These are phyloP conservation scores for Sterrhoptilus dennistouni DNA, from an alignment of 2,113 vertebrate species.

Conservation along the genomic window DNA sequence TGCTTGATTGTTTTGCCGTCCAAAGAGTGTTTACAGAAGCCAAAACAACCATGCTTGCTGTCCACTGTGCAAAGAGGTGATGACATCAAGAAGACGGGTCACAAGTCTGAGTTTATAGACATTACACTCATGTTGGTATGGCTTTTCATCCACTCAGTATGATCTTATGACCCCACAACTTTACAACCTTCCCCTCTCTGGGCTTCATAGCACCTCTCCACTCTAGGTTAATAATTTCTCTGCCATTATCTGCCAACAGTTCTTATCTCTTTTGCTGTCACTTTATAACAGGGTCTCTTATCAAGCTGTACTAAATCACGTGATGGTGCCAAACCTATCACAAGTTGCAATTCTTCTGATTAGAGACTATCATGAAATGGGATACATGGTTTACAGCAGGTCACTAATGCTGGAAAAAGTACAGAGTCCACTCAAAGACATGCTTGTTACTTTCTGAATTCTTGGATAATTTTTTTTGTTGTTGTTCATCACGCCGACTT, in stretches of 20 bases:
- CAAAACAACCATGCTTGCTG: conserved; percentile 43
- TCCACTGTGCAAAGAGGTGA: conserved; percentile 63
- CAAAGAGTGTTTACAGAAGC: conserved; percentile 73
- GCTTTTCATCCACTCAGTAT: conserved; percentile 64
- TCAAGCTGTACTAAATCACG: conserved; percentile 72
- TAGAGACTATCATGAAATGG: conserved; percentile 77
- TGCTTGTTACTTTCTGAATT: conserved; percentile 75
- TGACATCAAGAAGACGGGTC: conserved; percentile 69
- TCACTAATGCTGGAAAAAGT: conserved; percentile 77
- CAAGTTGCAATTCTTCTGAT: conserved; percentile 75
- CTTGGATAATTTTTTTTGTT: conserved; percentile 66
- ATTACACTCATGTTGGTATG: conserved; percentile 65
- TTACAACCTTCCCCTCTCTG: conserved; percentile 76
- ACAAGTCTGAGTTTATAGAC: conserved; percentile 72
- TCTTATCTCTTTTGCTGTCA: conserved; percentile 94
- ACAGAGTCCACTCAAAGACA: conserved; percentile 77
- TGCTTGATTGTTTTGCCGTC: conserved; percentile 71
- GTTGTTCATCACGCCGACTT: conserved; percentile 69
- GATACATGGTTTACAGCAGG: conserved; percentile 78
- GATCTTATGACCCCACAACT: conserved; percentile 76
- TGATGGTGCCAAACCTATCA: conserved; percentile 77
- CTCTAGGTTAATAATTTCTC: conserved; percentile 92
- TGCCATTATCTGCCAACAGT: conserved; percentile 83
- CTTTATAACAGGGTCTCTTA: conserved; percentile 92
- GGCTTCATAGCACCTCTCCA: conserved; percentile 73